phyloP scores from a whole-genome alignment of 2,888 invertebrate species.

The Eupithecia subfuscata region DNA sequence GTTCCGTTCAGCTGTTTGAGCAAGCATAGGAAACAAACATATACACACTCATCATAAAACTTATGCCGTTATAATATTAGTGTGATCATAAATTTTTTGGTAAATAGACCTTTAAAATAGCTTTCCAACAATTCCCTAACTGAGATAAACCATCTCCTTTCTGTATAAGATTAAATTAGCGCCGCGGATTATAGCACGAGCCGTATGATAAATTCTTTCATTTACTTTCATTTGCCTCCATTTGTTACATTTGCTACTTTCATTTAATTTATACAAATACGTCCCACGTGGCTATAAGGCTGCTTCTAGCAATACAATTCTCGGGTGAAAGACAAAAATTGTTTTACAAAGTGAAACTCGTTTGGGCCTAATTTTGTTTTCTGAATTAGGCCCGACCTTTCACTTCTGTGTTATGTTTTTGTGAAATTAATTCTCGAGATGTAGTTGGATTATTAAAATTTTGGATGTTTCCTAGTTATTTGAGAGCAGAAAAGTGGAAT shows the following conservation, averaged over 20 bases:
- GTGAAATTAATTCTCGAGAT: slow-evolving; percentile 18
- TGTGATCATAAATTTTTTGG: not conserved
- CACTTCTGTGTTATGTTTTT: slow-evolving; percentile 23
- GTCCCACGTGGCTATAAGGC: slow-evolving; percentile 47
- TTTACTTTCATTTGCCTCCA: slow-evolving; percentile 59
- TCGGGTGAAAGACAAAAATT: slow-evolving; percentile 36
- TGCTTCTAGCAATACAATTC: slow-evolving; percentile 19
- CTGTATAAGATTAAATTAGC: slow-evolving; percentile 17
- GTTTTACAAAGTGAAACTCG: slow-evolving; percentile 42
- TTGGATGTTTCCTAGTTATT: not conserved
- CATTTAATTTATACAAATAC: slow-evolving; percentile 73
- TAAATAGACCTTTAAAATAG: not conserved
- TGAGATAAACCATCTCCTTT: not conserved
- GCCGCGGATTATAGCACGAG: slow-evolving; percentile 46
- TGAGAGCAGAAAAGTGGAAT: not conserved
- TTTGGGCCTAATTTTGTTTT: slow-evolving; percentile 42
- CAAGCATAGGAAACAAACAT: not conserved
- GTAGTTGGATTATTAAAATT: slow-evolving; percentile 4
- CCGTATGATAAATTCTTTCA: slow-evolving; percentile 72
- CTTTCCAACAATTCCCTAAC: not conserved
- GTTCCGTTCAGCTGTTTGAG: not conserved
- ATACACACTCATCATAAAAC: not conserved
- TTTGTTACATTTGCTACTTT: slow-evolving; percentile 48
- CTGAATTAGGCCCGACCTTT: slow-evolving; percentile 34
- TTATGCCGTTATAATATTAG: not conserved